These are phyloP conservation scores for Himalopsyche japonica DNA, from an alignment of 2,888 invertebrate species.

Conservation along the genomic window DNA sequence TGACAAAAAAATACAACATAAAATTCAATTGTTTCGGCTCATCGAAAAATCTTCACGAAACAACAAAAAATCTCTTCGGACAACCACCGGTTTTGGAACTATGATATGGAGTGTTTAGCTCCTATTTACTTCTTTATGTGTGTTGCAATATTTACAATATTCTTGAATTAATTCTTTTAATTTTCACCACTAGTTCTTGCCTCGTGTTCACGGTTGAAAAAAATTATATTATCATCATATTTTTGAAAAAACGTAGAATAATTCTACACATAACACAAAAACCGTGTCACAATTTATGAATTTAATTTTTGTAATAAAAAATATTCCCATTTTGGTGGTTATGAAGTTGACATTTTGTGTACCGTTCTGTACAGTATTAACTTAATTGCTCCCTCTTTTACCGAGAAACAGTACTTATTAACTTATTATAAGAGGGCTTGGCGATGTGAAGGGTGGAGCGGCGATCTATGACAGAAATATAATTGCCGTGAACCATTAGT, in stretches of 20 bases:
- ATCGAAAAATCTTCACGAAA: no score
- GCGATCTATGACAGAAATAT: not conserved
- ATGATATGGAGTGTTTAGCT: no score
- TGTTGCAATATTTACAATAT: no score
- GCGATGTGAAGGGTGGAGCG: not conserved
- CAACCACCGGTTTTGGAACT: no score
- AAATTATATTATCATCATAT: not conserved
- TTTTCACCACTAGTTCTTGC: no score
- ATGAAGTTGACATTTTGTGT: not conserved
- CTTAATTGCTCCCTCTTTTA: not conserved
- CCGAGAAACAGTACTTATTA: not conserved
- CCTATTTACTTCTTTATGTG: not conserved
- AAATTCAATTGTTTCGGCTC: no score
- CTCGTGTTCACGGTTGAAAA: no score
- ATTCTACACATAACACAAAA: no score
- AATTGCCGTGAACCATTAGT: not conserved
- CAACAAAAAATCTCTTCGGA: no score
- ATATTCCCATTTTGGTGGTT: not conserved
- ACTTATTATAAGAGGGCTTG: not conserved
- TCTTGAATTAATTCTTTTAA: no score
- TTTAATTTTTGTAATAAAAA: not conserved
- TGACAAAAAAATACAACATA: no score
- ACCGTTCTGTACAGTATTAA: not conserved
- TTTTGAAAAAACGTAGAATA: no score
- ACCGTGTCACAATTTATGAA: not conserved